Evolutionary conservation across 2,113 vertebrate genomes (phyloP).

Genomic region (Sula dactylatra): DNA sequence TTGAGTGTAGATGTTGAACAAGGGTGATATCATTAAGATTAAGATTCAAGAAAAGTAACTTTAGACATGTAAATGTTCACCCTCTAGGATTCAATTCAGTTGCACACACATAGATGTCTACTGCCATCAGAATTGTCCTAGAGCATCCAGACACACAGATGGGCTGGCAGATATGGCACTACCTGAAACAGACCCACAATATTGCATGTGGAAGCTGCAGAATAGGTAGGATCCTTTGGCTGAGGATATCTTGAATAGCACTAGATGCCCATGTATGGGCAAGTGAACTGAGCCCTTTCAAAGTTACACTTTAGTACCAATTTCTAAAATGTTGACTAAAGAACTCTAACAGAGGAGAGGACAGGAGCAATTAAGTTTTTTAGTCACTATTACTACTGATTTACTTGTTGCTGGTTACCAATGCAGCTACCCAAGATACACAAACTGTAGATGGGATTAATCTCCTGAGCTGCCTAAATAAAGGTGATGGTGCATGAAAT

Average conservation of each 20-base stretch:
- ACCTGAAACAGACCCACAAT: neutral
- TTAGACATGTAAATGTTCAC: neutral
- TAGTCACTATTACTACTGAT: neutral
- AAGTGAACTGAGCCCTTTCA: neutral
- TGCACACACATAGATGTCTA: neutral
- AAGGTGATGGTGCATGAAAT: neutral
- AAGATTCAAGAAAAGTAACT: neutral
- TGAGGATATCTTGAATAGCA: neutral
- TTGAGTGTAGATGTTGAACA: neutral
- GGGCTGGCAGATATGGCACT: neutral
- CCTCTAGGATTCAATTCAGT: neutral
- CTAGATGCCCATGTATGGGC: neutral
- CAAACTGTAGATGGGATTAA: neutral
- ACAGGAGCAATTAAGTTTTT: neutral
- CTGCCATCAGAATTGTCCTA: neutral
- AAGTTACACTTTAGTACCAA: neutral
- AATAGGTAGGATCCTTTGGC: neutral
- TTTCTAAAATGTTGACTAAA: neutral
- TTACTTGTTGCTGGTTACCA: neutral
- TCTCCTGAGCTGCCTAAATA: neutral
- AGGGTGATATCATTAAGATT: neutral
- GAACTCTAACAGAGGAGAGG: neutral
- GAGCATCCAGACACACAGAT: neutral
- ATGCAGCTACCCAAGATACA: neutral
- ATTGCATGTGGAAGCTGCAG: neutral